phyloP scores from a whole-genome alignment of 2,888 invertebrate genomes.

The Heteromurus nitidus region DNA sequence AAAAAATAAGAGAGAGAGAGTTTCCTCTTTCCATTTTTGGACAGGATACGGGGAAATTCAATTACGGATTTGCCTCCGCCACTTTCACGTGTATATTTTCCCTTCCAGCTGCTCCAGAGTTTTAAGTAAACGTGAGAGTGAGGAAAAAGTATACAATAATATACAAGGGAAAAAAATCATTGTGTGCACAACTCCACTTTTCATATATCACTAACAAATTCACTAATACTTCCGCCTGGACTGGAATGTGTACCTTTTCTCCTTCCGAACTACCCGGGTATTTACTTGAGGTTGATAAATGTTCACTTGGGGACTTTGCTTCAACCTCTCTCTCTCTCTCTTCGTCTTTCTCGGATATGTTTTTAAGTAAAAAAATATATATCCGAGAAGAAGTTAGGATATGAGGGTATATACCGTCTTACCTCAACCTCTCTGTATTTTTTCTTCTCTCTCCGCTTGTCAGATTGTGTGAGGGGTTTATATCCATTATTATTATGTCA shows the following conservation, averaged over 20 bases:
- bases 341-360: too few relatives aligned
- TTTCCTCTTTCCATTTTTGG: slow-evolving; percentile 7
- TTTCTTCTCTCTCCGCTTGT: neutral
- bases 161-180: slow-evolving; percentile 23
- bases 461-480: slow-evolving; percentile 35
- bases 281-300: slow-evolving; percentile 36
- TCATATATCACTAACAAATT: neutral
- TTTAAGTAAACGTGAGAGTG: too few relatives aligned
- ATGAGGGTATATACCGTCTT: too few relatives aligned
- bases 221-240: too few relatives aligned
- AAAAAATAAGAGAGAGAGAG: neutral
- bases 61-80: slow-evolving; percentile 28
- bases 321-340: slow-evolving; percentile 21
- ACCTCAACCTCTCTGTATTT: slow-evolving; percentile 8
- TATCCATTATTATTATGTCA: slow-evolving; percentile 57
- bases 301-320: slow-evolving; percentile 62
- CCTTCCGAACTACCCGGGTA: neutral
- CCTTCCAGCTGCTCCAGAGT: slow-evolving; percentile 48
- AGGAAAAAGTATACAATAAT: slow-evolving; percentile 51
- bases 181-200: neutral
- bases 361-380: too few relatives aligned
- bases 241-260: too few relatives aligned
- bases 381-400: too few relatives aligned
- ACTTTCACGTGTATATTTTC: slow-evolving; percentile 32
- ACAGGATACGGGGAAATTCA: slow-evolving; percentile 45